Percentiles rank a stretch among this genome's conserved stretches.
These are phyloP conservation scores for Tapirus terrestris DNA, from an alignment of 2,113 vertebrate species.

Conservation along the genomic window DNA sequence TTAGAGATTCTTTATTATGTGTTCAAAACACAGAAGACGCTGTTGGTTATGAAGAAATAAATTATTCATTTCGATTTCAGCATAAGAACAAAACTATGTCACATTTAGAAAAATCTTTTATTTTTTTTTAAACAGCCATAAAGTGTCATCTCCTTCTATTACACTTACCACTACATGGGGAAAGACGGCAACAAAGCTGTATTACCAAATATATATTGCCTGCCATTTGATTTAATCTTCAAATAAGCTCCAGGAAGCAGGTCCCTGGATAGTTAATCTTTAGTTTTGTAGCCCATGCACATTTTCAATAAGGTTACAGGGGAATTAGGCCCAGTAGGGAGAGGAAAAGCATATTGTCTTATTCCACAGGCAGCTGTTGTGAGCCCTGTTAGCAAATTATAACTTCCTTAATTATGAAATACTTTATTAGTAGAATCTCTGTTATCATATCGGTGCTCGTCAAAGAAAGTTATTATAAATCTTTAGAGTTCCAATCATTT, in stretches of 20 bases:
- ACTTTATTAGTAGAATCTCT: constrained; percentile 73
- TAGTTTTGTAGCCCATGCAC: constrained; percentile 89
- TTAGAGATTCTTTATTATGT: constrained; percentile 77
- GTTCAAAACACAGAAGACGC: constrained; percentile 79
- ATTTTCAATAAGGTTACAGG: constrained; percentile 88
- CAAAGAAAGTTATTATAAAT: constrained; percentile 16
- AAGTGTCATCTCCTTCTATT: constrained; percentile 81
- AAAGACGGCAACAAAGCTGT: constrained; percentile 85
- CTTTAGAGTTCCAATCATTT: neutral
- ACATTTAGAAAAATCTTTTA: constrained; percentile 71
- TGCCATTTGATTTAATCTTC: constrained; percentile 91
- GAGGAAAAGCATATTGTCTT: constrained; percentile 82
- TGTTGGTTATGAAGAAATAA: constrained; percentile 79
- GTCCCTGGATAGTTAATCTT: constrained; percentile 89
- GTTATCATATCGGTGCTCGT: neutral
- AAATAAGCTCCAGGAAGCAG: constrained; percentile 88
- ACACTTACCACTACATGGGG: constrained; percentile 72
- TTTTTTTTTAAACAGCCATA: constrained; percentile 72
- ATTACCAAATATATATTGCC: constrained; percentile 88
- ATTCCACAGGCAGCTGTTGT: constrained; percentile 81
- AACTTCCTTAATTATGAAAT: constrained; percentile 80
- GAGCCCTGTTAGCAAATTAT: constrained; percentile 81
- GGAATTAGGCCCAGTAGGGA: constrained; percentile 85
- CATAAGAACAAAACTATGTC: constrained; percentile 74
- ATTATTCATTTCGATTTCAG: constrained; percentile 81